Percentiles rank a stretch among this genome's conserved stretches.
Evolutionary conservation across 1,140 invertebrate genomes (phyloP).

Genomic region (Pygmarrhopalites habei): DNA sequence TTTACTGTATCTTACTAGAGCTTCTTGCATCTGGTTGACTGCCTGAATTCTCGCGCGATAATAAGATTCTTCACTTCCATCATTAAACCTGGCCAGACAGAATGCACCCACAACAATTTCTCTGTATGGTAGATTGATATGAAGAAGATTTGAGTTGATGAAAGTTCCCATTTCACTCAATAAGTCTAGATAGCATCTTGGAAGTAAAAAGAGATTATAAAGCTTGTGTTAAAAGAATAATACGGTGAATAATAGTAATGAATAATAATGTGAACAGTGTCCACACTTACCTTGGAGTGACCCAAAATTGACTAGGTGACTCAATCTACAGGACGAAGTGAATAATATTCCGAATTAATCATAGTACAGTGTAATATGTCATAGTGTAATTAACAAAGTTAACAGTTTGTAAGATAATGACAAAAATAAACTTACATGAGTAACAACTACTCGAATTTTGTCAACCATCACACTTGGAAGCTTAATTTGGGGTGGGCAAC

Average conservation of each 20-base stretch:
- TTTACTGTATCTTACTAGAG: conserved; percentile 9
- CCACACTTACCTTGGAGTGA: conserved; percentile 1
- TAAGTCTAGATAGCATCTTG: too few species aligned
- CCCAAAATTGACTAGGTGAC: conserved; percentile 34
- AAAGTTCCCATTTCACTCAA: conserved; percentile 6
- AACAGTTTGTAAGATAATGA: background rate
- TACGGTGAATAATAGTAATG: too few species aligned
- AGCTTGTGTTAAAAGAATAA: too few species aligned
- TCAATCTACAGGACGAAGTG: conserved; percentile 17
- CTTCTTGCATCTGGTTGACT: background rate
- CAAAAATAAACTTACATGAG: conserved; percentile 14
- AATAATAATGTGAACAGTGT: too few species aligned
- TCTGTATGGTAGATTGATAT: too few species aligned
- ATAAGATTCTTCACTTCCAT: conserved; percentile 9
- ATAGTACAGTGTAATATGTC: too few species aligned
- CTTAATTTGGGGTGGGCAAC: conserved; percentile 14
- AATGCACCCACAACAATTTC: conserved; percentile 13
- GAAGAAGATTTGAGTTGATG: conserved; percentile 1
- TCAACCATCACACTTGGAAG: conserved; percentile 11
- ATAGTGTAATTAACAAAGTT: too few species aligned
- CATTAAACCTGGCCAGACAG: conserved; percentile 25
- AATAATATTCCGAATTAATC: too few species aligned
- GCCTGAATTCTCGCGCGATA: conserved; percentile 29
- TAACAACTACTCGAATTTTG: conserved; percentile 11
- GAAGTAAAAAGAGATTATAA: too few species aligned